These are phyloP conservation scores for Mobula hypostoma DNA, from an alignment of 2,113 vertebrate genomes.

Conservation along the genomic window DNA sequence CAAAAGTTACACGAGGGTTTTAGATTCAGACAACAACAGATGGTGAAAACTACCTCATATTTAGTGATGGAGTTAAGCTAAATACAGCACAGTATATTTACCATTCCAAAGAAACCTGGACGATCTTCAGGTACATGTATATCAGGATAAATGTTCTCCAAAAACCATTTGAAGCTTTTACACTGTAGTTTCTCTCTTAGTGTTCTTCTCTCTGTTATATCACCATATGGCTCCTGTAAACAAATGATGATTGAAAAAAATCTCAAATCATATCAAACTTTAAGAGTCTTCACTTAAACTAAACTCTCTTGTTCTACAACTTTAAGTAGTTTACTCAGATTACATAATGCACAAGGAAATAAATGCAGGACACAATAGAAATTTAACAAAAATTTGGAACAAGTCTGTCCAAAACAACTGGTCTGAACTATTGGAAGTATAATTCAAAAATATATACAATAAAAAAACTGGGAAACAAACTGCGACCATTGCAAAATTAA, in stretches of 20 bases:
- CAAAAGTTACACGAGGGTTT: not conserved
- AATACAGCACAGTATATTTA: slow-evolving; percentile 44
- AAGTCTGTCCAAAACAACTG: not conserved
- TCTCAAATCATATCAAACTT: not conserved
- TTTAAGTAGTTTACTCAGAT: not conserved
- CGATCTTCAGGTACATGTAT: slow-evolving; percentile 77
- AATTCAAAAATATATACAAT: not conserved
- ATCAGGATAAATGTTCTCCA: slow-evolving; percentile 86
- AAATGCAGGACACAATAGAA: not conserved
- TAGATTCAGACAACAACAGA: not conserved
- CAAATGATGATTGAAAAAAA: not conserved
- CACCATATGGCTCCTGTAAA: slow-evolving; percentile 81
- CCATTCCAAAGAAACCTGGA: slow-evolving; percentile 89
- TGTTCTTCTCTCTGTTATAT: slow-evolving; percentile 73
- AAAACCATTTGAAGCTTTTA: slow-evolving; percentile 84
- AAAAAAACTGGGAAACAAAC: not conserved
- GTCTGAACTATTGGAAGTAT: not conserved
- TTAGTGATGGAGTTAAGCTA: not conserved
- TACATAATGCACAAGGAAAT: not conserved
- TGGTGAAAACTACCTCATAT: not conserved
- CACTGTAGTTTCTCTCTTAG: slow-evolving; percentile 75
- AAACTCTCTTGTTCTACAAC: not conserved
- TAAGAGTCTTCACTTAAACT: not conserved
- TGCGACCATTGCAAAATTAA: not conserved
- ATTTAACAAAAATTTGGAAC: no score